These are phyloP conservation scores for Erpetoichthys calabaricus DNA, from an alignment of 2,797 vertebrate genomes.

Conservation along the genomic window DNA sequence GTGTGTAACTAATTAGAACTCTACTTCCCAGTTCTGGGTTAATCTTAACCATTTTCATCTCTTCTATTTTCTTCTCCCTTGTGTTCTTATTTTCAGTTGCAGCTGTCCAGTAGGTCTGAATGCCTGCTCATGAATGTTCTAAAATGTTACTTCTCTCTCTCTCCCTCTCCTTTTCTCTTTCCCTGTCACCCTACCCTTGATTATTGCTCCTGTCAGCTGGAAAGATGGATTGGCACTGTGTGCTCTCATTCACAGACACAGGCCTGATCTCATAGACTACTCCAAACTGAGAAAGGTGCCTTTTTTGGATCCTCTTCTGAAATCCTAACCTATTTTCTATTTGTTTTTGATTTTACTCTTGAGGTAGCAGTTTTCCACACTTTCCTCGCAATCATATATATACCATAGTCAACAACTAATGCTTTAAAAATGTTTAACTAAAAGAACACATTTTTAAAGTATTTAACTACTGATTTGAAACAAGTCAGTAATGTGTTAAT, in stretches of 20 bases:
- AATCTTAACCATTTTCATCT: too few species aligned
- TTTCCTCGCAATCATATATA: background rate
- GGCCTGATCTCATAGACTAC: conserved; percentile 59
- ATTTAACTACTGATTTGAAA: too few species aligned
- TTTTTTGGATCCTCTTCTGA: too few species aligned
- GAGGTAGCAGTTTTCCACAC: background rate
- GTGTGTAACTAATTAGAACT: too few species aligned
- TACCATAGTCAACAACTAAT: too few species aligned
- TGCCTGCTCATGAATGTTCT: background rate
- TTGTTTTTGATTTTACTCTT: background rate
- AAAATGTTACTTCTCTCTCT: background rate
- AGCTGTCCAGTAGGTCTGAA: too few species aligned
- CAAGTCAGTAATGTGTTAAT: too few species aligned
- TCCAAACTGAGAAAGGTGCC: conserved; percentile 77
- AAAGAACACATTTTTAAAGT: too few species aligned
- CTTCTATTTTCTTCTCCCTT: too few species aligned
- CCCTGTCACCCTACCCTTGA: background rate
- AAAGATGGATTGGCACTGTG: conserved; percentile 84
- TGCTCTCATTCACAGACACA: conserved; percentile 86
- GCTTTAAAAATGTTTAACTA: background rate
- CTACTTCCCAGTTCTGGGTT: too few species aligned
- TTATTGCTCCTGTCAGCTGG: conserved; percentile 39
- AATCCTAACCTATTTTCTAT: background rate
- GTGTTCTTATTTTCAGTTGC: too few species aligned
- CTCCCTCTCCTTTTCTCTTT: conserved; percentile 2